phyloP scores from a whole-genome alignment of 2,888 invertebrate genomes.

The Lasiommata megera region DNA sequence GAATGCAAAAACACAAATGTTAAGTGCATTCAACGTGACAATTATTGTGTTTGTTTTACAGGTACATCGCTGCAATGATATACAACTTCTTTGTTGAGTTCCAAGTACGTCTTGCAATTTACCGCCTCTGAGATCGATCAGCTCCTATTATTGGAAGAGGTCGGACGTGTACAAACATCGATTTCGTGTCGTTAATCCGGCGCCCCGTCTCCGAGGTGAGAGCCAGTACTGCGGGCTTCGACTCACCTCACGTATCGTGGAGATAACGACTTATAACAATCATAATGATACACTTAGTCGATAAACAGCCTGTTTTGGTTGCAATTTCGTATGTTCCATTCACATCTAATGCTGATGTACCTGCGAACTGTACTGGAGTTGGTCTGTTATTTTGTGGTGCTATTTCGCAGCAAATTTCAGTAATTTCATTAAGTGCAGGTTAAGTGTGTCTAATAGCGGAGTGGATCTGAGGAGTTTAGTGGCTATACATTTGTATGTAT shows the following conservation, averaged over 20 bases:
- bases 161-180: conserved; percentile 80
- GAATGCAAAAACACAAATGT: conserved; percentile 33
- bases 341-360: conserved; percentile 28
- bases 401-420: conserved; percentile 22
- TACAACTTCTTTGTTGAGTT: conserved; percentile 66
- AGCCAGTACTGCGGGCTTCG: conserved; percentile 49
- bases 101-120: conserved; percentile 73
- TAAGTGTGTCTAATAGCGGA: conserved; percentile 18
- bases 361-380: conserved; percentile 23
- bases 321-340: conserved; percentile 32
- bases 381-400: conserved; percentile 24
- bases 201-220: conserved; percentile 63
- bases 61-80: conserved; percentile 52
- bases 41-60: conserved; percentile 52
- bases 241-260: conserved; percentile 71
- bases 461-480: neutral
- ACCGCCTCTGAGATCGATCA: conserved; percentile 72
- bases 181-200: conserved; percentile 76
- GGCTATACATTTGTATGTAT: neutral
- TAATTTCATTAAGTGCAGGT: conserved; percentile 25
- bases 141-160: conserved; percentile 76
- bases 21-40: conserved; percentile 52
- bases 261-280: conserved; percentile 66
- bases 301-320: conserved; percentile 30
- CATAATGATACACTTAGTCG: conserved; percentile 57